Evolutionary conservation across 2,888 invertebrate genomes (phyloP).

Genomic region (Rhagonycha fulva): DNA sequence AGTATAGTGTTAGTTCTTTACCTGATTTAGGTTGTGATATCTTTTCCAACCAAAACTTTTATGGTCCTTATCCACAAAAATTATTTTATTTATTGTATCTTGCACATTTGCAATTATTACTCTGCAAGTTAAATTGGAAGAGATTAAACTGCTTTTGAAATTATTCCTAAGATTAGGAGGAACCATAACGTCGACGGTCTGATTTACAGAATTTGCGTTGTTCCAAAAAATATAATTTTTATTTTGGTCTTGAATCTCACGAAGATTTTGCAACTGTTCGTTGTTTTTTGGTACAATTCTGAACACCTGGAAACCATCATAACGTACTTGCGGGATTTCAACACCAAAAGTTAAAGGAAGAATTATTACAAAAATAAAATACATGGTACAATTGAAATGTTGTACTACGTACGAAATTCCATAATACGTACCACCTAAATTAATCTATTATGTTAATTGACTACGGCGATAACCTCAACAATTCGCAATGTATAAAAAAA

Average conservation of each 20-base stretch:
- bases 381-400: background rate
- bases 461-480: too few relatives aligned
- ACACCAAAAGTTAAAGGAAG: background rate
- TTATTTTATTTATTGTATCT: background rate
- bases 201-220: background rate
- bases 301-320: background rate
- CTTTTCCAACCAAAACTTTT: background rate
- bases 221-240: background rate
- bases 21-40: background rate
- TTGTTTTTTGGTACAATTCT: background rate
- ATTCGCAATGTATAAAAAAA: too few relatives aligned
- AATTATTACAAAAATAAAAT: background rate
- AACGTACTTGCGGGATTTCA: background rate
- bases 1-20: background rate
- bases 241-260: background rate
- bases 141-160: background rate
- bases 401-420: too few relatives aligned
- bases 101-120: background rate
- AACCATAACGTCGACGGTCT: background rate
- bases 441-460: too few relatives aligned
- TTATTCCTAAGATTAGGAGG: background rate
- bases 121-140: background rate
- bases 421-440: too few relatives aligned
- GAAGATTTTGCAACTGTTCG: background rate
- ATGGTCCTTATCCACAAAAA: background rate